These are phyloP conservation scores for Hydrotaea diabolus DNA, from an alignment of 2,888 invertebrate genomes.

Conservation along the genomic window DNA sequence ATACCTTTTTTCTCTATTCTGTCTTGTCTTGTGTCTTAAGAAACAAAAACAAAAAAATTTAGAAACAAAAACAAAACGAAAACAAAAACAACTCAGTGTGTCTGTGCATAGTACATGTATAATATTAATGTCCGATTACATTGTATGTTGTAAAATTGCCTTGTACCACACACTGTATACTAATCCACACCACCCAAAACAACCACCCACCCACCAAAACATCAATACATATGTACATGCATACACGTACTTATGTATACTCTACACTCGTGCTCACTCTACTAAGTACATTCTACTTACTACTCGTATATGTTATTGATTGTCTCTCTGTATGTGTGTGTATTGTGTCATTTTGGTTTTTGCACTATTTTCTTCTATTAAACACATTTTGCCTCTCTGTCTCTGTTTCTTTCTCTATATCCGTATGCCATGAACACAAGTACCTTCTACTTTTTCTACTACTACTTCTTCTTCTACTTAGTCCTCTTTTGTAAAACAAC, in stretches of 20 bases:
- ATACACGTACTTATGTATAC: constrained; percentile 61
- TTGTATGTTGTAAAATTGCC: constrained; percentile 38
- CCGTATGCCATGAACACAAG: not conserved
- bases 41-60: too few species aligned
- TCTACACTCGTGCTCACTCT: constrained; percentile 40
- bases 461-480: constrained; percentile 11
- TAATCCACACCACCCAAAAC: too few species aligned
- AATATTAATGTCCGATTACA: not conserved
- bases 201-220: too few species aligned
- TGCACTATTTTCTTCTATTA: constrained; percentile 66
- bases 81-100: constrained; percentile 31
- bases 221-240: constrained; percentile 22
- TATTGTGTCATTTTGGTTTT: constrained; percentile 62
- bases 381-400: constrained; percentile 65
- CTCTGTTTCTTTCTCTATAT: constrained; percentile 35
- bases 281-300: constrained; percentile 47
- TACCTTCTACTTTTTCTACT: not conserved
- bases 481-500: not conserved
- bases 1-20: not conserved
- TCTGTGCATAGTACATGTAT: constrained; percentile 42
- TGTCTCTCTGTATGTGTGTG: constrained; percentile 14
- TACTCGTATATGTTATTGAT: constrained; percentile 53
- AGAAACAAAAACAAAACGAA: not conserved
- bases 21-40: constrained; percentile 43
- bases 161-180: constrained; percentile 42